Evolutionary conservation across 2,888 invertebrate species (phyloP), one percentile per base, ranked within the genome.

Genomic region (Choreutis nemorana): DNA sequence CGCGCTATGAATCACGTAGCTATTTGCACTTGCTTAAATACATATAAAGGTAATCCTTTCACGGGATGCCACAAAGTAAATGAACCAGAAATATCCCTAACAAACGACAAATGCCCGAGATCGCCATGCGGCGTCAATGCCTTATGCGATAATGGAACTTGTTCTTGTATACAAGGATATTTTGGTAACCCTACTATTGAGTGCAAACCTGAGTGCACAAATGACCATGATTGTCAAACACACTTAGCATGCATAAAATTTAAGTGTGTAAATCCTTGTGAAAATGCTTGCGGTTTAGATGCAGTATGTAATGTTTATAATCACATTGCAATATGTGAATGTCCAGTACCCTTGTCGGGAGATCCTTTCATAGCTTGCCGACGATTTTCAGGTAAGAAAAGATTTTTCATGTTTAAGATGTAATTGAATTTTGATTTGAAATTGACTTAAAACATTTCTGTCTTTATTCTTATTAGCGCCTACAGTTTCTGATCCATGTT

Each of bases 321-420:
- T 55, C 91, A 91, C 50, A 83, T 87, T 21, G 90, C 91, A 2
- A 85, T 86, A 37, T 92, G 92, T 56, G 84, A 85, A 35, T 92
- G 91, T 56, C 83, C 84, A 9, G 59, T 80, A 8, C 87, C 87
- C 25, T 86, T 86, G 42, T 85, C 84, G 21, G 93, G 93, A 33
- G 90, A 92, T 75, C 90, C 92, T 13, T 90, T 91, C 51, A 83
- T 81, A 36, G 83, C 83, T 36, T 91, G 91, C 55, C 78, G 81
- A 26, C 81, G 64, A 27, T 75, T 81, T 35, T 57, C 73, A 50
- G 73, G 84, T 81, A 49, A 35, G 47, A 18, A 18, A 7, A 18
- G 20, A 6, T 18, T 8, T 8, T 7, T 6, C 6, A 7, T 18
- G 8, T 18, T 18, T n/a, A n/a, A n/a, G n/a, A n/a, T n/a, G n/a